A percentile compares a stretch with the other conserved stretches of the same genome.
Evolutionary conservation across 1,140 invertebrate genomes (phyloP).

Genomic region (Bombus confusus): DNA sequence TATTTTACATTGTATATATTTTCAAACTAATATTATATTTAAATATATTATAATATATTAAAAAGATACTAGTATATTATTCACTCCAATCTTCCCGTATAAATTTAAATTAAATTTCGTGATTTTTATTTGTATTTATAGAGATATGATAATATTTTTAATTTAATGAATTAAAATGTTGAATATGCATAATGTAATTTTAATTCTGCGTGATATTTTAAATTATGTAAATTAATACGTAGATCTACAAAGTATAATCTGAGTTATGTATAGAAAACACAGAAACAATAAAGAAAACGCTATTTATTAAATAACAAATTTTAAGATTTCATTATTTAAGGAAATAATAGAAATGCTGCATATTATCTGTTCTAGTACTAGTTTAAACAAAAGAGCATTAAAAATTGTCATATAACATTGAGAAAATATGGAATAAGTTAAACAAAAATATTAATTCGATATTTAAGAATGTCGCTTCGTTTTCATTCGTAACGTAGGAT

Average conservation of each 20-base stretch:
- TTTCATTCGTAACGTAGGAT: neutral
- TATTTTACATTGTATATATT: conserved; percentile 48
- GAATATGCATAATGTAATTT: neutral
- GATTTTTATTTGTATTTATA: neutral
- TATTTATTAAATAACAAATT: neutral
- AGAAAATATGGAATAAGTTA: neutral
- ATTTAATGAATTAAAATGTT: neutral
- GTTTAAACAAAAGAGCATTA: neutral
- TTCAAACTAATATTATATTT: conserved; percentile 49
- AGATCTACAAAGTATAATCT: neutral
- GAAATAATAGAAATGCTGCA: neutral
- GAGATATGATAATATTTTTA: neutral
- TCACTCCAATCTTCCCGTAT: conserved; percentile 7
- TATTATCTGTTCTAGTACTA: neutral
- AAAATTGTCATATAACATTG: neutral
- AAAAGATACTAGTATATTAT: neutral
- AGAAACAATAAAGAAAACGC: neutral
- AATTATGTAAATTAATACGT: neutral
- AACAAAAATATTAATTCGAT: neutral
- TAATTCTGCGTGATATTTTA: neutral
- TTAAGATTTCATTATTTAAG: neutral
- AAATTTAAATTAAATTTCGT: neutral
- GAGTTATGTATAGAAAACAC: neutral
- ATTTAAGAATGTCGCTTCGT: neutral
- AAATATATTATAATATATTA: conserved; percentile 53